Conservation (phyloP, 2,113 vertebrate species). For the Corynorhinus townsendii region DNA sequence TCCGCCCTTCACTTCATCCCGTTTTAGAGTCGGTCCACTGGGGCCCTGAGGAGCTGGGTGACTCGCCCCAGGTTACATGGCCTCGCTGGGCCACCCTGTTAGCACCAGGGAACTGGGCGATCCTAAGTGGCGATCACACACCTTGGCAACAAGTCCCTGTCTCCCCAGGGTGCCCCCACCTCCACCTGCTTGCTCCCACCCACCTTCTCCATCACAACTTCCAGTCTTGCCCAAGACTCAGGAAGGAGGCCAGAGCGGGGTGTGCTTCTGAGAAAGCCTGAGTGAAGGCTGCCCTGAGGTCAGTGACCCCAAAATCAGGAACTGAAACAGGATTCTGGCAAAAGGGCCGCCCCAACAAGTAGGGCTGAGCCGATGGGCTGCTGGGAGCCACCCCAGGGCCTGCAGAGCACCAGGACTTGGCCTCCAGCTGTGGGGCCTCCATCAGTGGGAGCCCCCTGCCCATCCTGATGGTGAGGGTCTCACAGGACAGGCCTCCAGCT, state of each 20-base stretch:
- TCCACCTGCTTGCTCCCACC: too few species aligned
- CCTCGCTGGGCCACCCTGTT: not conserved
- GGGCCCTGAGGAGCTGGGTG: not conserved
- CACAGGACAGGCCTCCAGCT: not conserved
- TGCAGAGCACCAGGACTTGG: too few species aligned
- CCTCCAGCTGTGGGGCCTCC: too few species aligned
- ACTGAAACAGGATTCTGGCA: not conserved
- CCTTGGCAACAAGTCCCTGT: not conserved
- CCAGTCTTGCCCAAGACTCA: not conserved
- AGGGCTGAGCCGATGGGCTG: accelerated
- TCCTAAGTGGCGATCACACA: not conserved
- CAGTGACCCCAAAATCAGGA: not conserved
- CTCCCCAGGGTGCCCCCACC: accelerated
- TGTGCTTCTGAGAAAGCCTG: not conserved
- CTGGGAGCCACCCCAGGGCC: not conserved
- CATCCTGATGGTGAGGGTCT: not conserved
- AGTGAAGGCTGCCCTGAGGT: not conserved
- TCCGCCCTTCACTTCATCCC: too few species aligned
- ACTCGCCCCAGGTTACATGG: not conserved
- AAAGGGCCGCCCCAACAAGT: not conserved
- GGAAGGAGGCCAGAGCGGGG: not conserved
- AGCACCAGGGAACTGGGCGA: not conserved
- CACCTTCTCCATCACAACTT: not conserved
- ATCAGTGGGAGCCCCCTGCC: not conserved
- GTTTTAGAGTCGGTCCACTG: accelerated